These are phyloP conservation scores for Heliconius melpomene DNA, from an alignment of 1,140 invertebrate species.

Conservation along the genomic window DNA sequence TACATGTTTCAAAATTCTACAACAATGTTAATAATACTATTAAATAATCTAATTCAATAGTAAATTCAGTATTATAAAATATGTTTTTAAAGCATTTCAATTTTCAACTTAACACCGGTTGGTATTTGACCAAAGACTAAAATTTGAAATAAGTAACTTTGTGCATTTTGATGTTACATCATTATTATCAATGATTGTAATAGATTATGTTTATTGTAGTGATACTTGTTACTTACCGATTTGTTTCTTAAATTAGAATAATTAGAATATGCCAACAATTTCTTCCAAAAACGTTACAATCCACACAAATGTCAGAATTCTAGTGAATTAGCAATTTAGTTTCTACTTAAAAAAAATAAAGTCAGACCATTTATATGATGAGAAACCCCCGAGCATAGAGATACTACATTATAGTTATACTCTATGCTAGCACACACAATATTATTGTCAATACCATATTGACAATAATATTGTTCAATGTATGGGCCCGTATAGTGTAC, in stretches of 20 bases:
- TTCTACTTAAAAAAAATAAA: not conserved
- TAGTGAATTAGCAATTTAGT: not conserved
- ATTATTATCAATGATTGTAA: not conserved
- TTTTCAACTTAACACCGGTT: not conserved
- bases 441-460: too few species aligned
- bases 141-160: not conserved
- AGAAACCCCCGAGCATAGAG: not conserved
- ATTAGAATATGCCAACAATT: not conserved
- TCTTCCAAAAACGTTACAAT: not conserved
- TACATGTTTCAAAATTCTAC: slow-evolving; percentile 25
- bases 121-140: slow-evolving; percentile 1
- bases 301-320: slow-evolving; percentile 6
- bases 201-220: not conserved
- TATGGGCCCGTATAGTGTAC: too few species aligned
- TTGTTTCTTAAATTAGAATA: not conserved
- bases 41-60: not conserved
- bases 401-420: too few species aligned
- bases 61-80: not conserved
- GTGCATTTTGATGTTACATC: not conserved
- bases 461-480: too few species aligned
- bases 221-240: not conserved
- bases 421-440: too few species aligned
- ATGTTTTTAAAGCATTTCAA: not conserved
- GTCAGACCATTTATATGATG: not conserved
- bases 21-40: not conserved